Base-by-base conservation (phyloP, 2,888 invertebrate genomes). In the Ptychoptera contaminata region DNA sequence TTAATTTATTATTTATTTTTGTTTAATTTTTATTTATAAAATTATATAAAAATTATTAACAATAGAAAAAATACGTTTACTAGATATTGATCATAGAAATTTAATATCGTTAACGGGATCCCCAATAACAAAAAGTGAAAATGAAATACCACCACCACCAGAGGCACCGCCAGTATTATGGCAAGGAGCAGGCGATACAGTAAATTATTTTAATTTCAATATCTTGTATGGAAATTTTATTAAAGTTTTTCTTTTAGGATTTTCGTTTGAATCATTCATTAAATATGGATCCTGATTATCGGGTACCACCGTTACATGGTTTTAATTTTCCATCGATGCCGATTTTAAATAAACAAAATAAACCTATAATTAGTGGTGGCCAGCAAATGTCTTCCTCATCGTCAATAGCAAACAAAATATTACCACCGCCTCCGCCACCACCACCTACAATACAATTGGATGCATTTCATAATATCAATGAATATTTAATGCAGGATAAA, bases 21-120 rank as follows among this genome's bases (percentile, higher is more conserved):
- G 23, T 23, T 23, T 23, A 23, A 16, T 46, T 42, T 40, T 37
- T 35, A 34, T 35, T 16, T 9, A 29, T n/a, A n/a, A 16, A 37
- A 8, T 40, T 32, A 8, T 37, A 14, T 40, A 2, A 11, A 29
- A 38, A 30, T 39, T 43, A 37, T 40, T 34, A 23, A 23, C 23
- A 23, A 35, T 42, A 39, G 49, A 49, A 23, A 66, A 66, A 52
- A 48, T 58, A 12, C 58, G 66, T 8, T 67, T 52, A 46, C 49
- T 73, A 61, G 85, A 86, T 59, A 79, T 86, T 41, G 86, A 86
- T 61, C 86, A 86, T 57, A 72, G 87, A 52, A 88, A 88, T 66
- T 65, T 88, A 48, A 88, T 88, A 56, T 80, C 85, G 47, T 63
- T 88, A 42, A 87, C 87, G 10, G 83, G 85, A 34, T 82, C 79